Evolutionary conservation across 2,888 invertebrate genomes (phyloP).

Genomic region (Cheilosia vernalis): DNA sequence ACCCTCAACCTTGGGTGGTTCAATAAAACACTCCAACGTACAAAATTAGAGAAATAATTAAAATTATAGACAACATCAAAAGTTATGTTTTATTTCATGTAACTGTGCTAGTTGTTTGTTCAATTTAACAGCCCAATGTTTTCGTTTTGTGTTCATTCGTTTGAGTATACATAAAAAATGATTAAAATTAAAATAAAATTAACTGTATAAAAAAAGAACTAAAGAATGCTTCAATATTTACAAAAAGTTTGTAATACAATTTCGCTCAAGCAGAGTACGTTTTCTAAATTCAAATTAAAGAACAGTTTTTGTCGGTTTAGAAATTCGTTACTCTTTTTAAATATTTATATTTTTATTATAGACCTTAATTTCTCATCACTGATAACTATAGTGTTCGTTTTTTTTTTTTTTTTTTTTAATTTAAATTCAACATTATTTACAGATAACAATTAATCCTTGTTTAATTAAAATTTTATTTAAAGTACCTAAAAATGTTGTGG

Average conservation of each 20-base stretch:
- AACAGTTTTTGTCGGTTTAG: slow-evolving; percentile 23
- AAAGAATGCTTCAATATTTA: slow-evolving; percentile 62
- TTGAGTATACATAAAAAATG: slow-evolving; percentile 36
- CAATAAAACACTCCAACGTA: not conserved
- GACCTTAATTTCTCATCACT: slow-evolving; percentile 58
- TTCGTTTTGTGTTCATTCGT: slow-evolving; percentile 27
- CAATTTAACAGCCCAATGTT: slow-evolving; percentile 60
- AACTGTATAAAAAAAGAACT: slow-evolving; percentile 22
- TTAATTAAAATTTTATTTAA: slow-evolving; percentile 63
- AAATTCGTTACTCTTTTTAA: slow-evolving; percentile 51
- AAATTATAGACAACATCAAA: slow-evolving; percentile 30
- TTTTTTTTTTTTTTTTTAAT: slow-evolving; percentile 33
- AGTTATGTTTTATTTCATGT: slow-evolving; percentile 40
- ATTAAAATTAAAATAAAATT: slow-evolving; percentile 43
- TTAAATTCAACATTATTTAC: slow-evolving; percentile 71
- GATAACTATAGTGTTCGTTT: slow-evolving; percentile 50
- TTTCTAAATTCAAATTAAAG: not conserved
- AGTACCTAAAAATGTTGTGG: slow-evolving; percentile 63
- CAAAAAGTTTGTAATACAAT: slow-evolving; percentile 58
- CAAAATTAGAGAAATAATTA: not conserved
- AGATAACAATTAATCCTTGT: slow-evolving; percentile 57
- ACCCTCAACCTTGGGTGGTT: not conserved
- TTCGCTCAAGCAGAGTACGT: slow-evolving; percentile 19
- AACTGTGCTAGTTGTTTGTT: slow-evolving; percentile 33
- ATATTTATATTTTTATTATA: slow-evolving; percentile 36